These are phyloP conservation scores for Orius insidiosus DNA, from an alignment of 1,140 invertebrate genomes.

Conservation along the genomic window DNA sequence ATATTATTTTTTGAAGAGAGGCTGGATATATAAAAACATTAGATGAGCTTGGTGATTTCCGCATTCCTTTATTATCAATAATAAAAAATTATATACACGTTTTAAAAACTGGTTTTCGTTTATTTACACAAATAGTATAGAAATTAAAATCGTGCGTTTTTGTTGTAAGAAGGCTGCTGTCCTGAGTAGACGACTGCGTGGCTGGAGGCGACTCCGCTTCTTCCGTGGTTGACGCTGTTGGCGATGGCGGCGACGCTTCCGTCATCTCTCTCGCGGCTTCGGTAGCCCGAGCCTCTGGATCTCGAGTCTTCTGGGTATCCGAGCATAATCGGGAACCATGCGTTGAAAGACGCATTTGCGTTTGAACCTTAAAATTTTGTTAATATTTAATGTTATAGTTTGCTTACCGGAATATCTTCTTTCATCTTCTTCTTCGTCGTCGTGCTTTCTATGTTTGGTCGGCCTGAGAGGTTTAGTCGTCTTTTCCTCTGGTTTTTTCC, in stretches of 20 bases:
- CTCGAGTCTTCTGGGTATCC: conserved; percentile 14
- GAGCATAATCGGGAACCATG: conserved; percentile 24
- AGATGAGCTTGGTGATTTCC: too few relatives aligned
- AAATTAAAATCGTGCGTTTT: conserved; percentile 1
- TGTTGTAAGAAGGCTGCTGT: neutral
- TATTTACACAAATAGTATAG: neutral
- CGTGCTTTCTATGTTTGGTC: too few relatives aligned
- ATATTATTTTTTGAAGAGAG: too few relatives aligned
- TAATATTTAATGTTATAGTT: neutral
- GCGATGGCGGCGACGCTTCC: conserved; percentile 35
- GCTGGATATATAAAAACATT: too few relatives aligned
- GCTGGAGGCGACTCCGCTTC: conserved; percentile 43
- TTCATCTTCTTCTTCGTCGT: conserved; percentile 14
- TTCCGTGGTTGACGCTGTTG: conserved; percentile 47
- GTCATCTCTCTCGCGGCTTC: conserved; percentile 8
- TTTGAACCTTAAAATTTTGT: conserved; percentile 10
- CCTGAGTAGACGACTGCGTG: conserved; percentile 48
- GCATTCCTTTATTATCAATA: too few relatives aligned
- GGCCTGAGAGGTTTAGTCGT: too few relatives aligned
- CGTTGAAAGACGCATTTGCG: conserved; percentile 22
- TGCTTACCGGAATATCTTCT: conserved; percentile 9
- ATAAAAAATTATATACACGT: too few relatives aligned
- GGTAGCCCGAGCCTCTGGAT: conserved; percentile 3
- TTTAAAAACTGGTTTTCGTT: neutral
- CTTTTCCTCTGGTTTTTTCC: too few relatives aligned